These are phyloP conservation scores for Heliornis fulica DNA, from an alignment of 2,113 vertebrate species.

Conservation along the genomic window DNA sequence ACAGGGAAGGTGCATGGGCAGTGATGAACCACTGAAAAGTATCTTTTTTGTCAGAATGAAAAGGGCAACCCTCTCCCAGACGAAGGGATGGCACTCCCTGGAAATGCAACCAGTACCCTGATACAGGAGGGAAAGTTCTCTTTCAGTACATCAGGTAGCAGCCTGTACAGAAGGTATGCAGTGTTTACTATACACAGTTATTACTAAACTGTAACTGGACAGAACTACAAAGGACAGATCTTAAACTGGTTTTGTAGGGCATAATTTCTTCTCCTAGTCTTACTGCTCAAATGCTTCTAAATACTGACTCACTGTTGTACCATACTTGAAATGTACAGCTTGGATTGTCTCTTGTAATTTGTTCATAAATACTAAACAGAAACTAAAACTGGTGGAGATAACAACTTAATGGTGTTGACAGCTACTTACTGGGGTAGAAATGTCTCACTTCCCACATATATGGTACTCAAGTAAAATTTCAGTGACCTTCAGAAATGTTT, in stretches of 20 bases:
- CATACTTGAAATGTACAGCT: conserved; percentile 43
- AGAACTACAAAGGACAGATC: conserved; percentile 38
- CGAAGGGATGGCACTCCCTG: background rate
- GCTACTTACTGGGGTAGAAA: conserved; percentile 29
- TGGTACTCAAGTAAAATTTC: conserved; percentile 1
- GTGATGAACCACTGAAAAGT: background rate
- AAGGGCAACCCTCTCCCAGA: background rate
- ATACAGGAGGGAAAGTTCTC: conserved; percentile 12
- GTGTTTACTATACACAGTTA: conserved; percentile 65
- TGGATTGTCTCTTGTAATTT: conserved; percentile 50
- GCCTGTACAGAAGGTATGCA: conserved; percentile 25
- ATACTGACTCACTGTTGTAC: conserved; percentile 57
- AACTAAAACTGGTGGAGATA: conserved; percentile 48
- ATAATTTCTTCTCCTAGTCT: background rate
- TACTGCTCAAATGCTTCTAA: conserved; percentile 14
- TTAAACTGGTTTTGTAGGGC: conserved; percentile 51
- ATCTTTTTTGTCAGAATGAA: background rate
- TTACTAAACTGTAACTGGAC: conserved; percentile 21
- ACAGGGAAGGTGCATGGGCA: no score
- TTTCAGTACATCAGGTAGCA: conserved; percentile 17
- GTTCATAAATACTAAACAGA: conserved; percentile 58
- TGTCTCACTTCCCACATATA: background rate
- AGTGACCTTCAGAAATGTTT: conserved; percentile 45
- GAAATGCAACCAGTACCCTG: background rate
- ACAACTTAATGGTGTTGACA: conserved; percentile 38